A percentile compares a stretch with the other conserved stretches of the same genome.
Evolutionary conservation across 2,888 invertebrate species (phyloP).

Genomic region (Myopa testacea): DNA sequence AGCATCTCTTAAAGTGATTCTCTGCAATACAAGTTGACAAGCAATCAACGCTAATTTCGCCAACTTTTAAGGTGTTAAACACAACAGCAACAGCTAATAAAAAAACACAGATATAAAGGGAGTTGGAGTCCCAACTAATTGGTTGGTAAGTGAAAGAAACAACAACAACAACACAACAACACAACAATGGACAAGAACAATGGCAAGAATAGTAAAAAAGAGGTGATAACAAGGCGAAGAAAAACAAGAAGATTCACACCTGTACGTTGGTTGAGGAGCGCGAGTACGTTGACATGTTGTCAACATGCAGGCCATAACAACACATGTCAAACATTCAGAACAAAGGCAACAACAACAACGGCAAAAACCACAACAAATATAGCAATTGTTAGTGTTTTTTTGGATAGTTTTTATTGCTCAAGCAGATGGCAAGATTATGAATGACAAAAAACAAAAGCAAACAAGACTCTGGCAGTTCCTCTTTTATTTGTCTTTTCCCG

Average conservation of each 20-base stretch:
- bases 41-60: slow-evolving; percentile 5
- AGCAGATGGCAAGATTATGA: not conserved
- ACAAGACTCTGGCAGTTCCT: not conserved
- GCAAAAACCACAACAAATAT: not conserved
- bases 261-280: not conserved
- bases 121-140: not conserved
- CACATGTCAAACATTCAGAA: slow-evolving; percentile 4
- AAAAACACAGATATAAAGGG: not conserved
- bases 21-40: not conserved
- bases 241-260: not conserved
- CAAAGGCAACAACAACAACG: not conserved
- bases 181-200: not conserved
- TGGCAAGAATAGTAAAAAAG: not conserved
- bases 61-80: slow-evolving; percentile 12
- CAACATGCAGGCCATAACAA: slow-evolving; percentile 9
- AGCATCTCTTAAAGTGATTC: not conserved
- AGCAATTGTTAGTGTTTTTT: not conserved
- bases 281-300: slow-evolving; percentile 1
- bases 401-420: not conserved
- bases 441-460: not conserved
- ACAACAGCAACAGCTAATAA: not conserved
- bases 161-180: not conserved
- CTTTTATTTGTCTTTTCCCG: not conserved
- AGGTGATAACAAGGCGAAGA: not conserved
- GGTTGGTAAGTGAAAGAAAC: not conserved